Evolutionary conservation across 1,140 invertebrate species (phyloP), one percentile per base, ranked within the genome.

Genomic region (Nephila pilipes): DNA sequence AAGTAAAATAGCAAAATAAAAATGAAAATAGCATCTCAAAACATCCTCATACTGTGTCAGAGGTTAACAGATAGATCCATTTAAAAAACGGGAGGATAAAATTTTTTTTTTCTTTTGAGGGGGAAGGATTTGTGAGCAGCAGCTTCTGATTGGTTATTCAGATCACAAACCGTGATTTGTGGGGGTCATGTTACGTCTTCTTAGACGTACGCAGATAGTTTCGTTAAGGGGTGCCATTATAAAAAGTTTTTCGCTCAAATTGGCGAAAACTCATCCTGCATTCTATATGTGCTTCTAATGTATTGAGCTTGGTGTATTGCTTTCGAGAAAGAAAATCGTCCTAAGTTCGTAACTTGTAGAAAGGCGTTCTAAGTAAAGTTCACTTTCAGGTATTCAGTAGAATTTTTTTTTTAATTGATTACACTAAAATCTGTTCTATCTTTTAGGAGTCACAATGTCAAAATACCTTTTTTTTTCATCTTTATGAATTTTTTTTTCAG

Each of bases 41-140:
- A 92, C 80, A 85, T 92, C 90, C 81, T 92, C 90, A 36, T 92
- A 36, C 58, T 36, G 55, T 69, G 90, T 92, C 90, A 92, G 90
- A 92, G 90, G 90, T 92, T 92, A 92, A 92, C 90, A 92, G 90
- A 92, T 92, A 92, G 90, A 92, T 92, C 90, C 81, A 92, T 92
- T 92, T 85, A 92, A 92, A 90, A 90, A 90, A 90, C 29, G 54
- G 65, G 54, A 85, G 57, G 54, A 32, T 29, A 55, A 87, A 87
- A 87, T 58, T 0, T 32, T 12, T 75, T 75, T 4, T 29, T 18
- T 22, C 25, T 25, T 22, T 58, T 57, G 38, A 46, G 81, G 60
- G 54, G 54, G 80, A 60, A 32, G 29, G 75, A 46, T 75, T n/a
- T 57, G 29, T 25, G 20, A n/a, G 80, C 14, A 6, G 90, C 80